phyloP scores from a whole-genome alignment of 1,140 invertebrate species.

The Cecropterus lyciades region DNA sequence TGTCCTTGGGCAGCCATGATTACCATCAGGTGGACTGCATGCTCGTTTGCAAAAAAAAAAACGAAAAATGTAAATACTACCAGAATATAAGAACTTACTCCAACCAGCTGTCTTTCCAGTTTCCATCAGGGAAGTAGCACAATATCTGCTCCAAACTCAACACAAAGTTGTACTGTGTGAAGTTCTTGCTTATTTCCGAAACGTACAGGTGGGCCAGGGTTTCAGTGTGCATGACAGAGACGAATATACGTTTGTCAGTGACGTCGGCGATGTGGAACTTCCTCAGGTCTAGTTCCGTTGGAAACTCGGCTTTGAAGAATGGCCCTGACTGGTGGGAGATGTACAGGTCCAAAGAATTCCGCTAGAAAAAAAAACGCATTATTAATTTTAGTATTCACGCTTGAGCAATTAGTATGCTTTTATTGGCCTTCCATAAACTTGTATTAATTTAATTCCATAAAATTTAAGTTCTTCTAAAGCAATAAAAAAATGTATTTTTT shows the following conservation, averaged over 20 bases:
- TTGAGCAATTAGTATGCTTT: too few species aligned
- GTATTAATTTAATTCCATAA: too few species aligned
- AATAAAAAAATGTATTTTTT: too few species aligned
- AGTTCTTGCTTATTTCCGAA: constrained; percentile 86
- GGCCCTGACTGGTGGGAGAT: constrained; percentile 90
- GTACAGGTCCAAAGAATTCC: constrained; percentile 88
- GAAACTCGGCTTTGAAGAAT: constrained; percentile 91
- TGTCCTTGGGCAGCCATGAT: too few species aligned
- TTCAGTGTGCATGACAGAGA: constrained; percentile 92
- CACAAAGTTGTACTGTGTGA: constrained; percentile 87
- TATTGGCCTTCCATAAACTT: too few species aligned
- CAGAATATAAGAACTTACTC: constrained; percentile 86
- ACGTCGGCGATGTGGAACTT: constrained; percentile 95
- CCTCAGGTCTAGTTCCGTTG: constrained; percentile 86
- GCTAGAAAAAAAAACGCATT: constrained; percentile 74
- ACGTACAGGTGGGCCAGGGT: constrained; percentile 92
- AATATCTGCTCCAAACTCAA: constrained; percentile 93
- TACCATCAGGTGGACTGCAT: too few species aligned
- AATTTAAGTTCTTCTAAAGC: too few species aligned
- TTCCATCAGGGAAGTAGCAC: constrained; percentile 92
- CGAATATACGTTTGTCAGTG: constrained; percentile 90
- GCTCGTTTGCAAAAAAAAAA: too few species aligned
- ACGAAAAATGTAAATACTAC: neutral
- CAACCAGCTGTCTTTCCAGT: constrained; percentile 92
- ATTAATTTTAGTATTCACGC: too few species aligned